These are phyloP conservation scores for Platanista minor DNA, from an alignment of 2,113 vertebrate species.

Conservation along the genomic window DNA sequence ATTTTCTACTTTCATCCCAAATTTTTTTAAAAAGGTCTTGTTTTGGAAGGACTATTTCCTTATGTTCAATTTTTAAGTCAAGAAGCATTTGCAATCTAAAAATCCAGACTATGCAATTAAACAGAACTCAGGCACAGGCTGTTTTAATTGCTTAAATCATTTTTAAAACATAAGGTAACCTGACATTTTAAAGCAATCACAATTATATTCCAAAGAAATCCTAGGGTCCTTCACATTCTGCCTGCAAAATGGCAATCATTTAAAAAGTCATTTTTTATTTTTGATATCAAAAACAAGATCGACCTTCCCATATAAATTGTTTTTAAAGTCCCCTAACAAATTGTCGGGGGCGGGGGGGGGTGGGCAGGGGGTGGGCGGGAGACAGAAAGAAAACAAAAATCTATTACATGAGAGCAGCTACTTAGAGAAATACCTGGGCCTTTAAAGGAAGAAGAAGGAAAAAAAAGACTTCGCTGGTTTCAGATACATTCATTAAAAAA, in stretches of 20 bases:
- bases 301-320: not conserved
- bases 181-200: conserved; percentile 63
- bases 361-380: not conserved
- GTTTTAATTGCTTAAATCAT: conserved; percentile 41
- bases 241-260: not conserved
- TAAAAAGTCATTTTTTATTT: not conserved
- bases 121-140: conserved; percentile 6
- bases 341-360: not conserved
- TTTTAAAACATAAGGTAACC: conserved; percentile 53
- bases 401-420: not conserved
- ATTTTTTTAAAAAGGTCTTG: not conserved
- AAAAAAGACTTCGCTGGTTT: conserved; percentile 53
- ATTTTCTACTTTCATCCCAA: not conserved
- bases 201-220: not conserved
- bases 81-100: conserved; percentile 33
- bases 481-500: conserved; percentile 78
- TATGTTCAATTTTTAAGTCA: conserved; percentile 12
- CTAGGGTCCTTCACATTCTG: not conserved
- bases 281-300: not conserved
- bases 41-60: not conserved
- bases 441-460: not conserved
- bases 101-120: conserved; percentile 33
- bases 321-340: not conserved
- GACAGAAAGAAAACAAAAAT: not conserved
- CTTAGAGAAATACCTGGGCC: conserved; percentile 12